These are phyloP conservation scores for Chrysaora quinquecirrha DNA, from an alignment of 30 jellyfish, hydroid and myxozoan species.

Conservation along the genomic window DNA sequence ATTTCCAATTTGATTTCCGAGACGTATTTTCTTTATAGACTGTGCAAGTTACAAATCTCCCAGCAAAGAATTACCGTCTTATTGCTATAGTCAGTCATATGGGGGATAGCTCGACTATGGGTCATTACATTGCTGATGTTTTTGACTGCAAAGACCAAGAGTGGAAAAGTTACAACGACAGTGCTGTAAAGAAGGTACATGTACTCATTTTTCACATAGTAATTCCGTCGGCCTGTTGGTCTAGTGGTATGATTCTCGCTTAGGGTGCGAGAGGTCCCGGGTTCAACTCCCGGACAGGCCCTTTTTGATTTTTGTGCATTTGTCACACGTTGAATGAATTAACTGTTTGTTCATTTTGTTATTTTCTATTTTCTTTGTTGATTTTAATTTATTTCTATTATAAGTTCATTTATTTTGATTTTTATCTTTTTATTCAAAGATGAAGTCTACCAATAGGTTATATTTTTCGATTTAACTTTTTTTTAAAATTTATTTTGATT, in stretches of 20 bases:
- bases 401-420: too few relatives aligned
- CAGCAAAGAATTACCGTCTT: constrained; percentile 51
- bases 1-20: too few relatives aligned
- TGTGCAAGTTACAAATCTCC: background rate
- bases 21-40: constrained; percentile 23
- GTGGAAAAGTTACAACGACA: constrained; percentile 90
- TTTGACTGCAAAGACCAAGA: constrained; percentile 74
- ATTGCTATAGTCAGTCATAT: constrained; percentile 91
- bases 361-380: background rate
- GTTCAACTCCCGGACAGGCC: constrained; percentile 89
- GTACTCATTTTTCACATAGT: background rate
- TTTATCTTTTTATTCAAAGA: too few relatives aligned
- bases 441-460: too few relatives aligned
- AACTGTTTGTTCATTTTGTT: background rate
- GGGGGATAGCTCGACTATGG: constrained; percentile 84
- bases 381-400: background rate
- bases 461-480: too few relatives aligned
- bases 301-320: background rate
- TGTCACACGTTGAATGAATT: background rate
- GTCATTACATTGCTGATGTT: constrained; percentile 92
- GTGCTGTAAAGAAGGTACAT: constrained; percentile 66
- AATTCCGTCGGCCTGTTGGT: constrained; percentile 50
- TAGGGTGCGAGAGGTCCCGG: constrained; percentile 92
- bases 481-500: background rate
- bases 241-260: constrained; percentile 86